phyloP scores from a whole-genome alignment of 2,113 vertebrate genomes.

The Dipodomys spectabilis region DNA sequence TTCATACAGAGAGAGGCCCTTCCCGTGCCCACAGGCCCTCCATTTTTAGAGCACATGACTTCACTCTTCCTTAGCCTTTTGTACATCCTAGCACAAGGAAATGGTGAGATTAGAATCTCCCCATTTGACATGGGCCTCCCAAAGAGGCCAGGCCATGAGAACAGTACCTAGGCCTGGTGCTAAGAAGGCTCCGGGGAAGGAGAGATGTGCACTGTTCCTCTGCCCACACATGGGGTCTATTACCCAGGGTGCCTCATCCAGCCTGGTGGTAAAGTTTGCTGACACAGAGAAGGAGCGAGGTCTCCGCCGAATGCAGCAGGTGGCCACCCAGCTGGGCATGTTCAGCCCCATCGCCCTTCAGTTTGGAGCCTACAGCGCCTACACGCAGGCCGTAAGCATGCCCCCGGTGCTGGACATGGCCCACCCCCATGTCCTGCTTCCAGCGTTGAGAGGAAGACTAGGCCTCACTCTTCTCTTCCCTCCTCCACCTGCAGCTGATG shows the following conservation, averaged over 20 bases:
- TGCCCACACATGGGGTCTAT: not conserved
- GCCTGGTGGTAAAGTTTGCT: constrained; percentile 97
- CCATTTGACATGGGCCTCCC: not conserved
- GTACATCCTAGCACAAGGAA: not conserved
- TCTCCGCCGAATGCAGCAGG: constrained; percentile 96
- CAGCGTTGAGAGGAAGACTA: not conserved
- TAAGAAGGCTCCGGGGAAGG: not conserved
- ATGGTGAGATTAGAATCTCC: not conserved
- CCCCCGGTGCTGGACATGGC: not conserved
- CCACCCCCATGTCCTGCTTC: not conserved
- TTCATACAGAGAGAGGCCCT: not conserved
- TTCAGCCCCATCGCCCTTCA: constrained; percentile 97
- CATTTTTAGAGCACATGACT: not conserved
- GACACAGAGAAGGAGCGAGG: constrained; percentile 97
- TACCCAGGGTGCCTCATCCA: constrained; percentile 94
- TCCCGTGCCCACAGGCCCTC: not conserved
- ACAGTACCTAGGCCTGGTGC: not conserved
- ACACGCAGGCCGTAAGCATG: constrained; percentile 94
- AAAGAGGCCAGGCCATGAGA: not conserved
- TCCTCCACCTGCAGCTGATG: constrained; percentile 88
- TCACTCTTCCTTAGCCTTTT: not conserved
- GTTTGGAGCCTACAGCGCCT: constrained; percentile 96
- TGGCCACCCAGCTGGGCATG: constrained; percentile 95
- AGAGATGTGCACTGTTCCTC: not conserved
- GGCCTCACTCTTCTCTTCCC: not conserved